Evolutionary conservation across 2,888 invertebrate species (phyloP), one percentile per base, ranked within the genome.

Genomic region (Candidula unifasciata): DNA sequence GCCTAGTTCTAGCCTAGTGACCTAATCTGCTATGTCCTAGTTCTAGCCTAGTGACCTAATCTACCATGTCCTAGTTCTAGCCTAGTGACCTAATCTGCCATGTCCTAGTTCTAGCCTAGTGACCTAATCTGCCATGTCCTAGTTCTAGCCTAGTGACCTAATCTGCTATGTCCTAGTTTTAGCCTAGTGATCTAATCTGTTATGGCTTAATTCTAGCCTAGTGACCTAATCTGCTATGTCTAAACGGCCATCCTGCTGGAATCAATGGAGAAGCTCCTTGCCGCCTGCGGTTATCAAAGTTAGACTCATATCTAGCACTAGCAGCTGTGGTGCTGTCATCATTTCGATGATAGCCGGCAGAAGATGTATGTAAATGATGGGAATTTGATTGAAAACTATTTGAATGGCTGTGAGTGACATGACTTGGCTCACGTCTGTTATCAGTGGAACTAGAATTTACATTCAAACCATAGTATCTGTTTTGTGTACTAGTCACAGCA

Each of bases 231-330:
- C 10, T 18, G 30, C 44, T 68, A 27, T 79, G 66, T 21, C 66
- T 52, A 68, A 66, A 79, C 30, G 44, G 66, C 57, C 66, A 57
- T n/a, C 57, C 52, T 52, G 68, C 8, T 44, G 64, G 79, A 44
- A 64, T 44, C 3, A 16, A 8, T 30, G 27, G 0, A 3, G 79
- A 66, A 27, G 66, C 44, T 18, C 27, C 37, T 35, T 60, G 35
- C n/a, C 13, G n/a, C n/a, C 35, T n/a, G 0, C 52, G 66, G 35
- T 68, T 0, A 64, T 37, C 16, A 68, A n/a, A 18, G 21, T 21
- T 66, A 13, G 68, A n/a, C 44, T 44, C 44, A 44, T 37, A 68
- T 27, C 79, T n/a, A 18, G 16, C 68, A 21, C 16, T 68, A 35
- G 8, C 27, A 44, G 44, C 33, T 27, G 79, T 79, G 2, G 66